phyloP scores from a whole-genome alignment of 2,113 vertebrate genomes.

The Pollachius pollachius region DNA sequence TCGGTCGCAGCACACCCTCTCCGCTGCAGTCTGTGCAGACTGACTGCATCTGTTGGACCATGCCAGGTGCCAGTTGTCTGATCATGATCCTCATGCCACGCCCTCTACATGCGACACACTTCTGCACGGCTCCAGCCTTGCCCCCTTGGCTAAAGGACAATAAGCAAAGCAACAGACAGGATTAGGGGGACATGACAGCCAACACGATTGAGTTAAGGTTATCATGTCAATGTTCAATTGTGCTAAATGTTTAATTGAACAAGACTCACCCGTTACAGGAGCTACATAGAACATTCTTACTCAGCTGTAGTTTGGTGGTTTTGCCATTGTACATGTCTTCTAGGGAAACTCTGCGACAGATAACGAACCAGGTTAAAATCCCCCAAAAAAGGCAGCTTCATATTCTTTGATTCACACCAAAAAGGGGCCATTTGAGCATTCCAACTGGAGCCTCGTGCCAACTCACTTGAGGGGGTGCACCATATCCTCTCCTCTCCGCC shows the following conservation, averaged over 20 bases:
- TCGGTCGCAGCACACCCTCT: constrained; percentile 76
- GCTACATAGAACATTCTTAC: constrained; percentile 97
- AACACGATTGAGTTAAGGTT: too few species aligned
- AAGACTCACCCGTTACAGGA: constrained; percentile 92
- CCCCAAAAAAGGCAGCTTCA: not conserved
- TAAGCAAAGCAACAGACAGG: not conserved
- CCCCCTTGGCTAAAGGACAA: constrained; percentile 85
- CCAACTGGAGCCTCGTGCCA: not conserved
- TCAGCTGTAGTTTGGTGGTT: constrained; percentile 98
- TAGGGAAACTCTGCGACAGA: constrained; percentile 86
- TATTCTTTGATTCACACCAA: too few species aligned
- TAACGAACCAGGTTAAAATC: constrained; percentile 8
- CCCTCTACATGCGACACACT: constrained; percentile 90
- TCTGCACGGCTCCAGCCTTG: constrained; percentile 95
- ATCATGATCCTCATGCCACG: constrained; percentile 96
- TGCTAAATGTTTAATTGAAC: not conserved
- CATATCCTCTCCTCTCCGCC: constrained; percentile 97
- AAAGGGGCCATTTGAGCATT: too few species aligned
- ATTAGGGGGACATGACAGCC: not conserved
- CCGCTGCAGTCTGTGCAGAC: constrained; percentile 97
- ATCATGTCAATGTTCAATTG: not conserved
- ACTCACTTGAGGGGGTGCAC: constrained; percentile 96
- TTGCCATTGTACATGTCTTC: constrained; percentile 99
- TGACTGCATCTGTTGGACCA: constrained; percentile 99
- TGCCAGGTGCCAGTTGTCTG: constrained; percentile 95